Base-by-base conservation (phyloP, 1,140 invertebrate genomes). In the Aphaenogaster floridana region DNA sequence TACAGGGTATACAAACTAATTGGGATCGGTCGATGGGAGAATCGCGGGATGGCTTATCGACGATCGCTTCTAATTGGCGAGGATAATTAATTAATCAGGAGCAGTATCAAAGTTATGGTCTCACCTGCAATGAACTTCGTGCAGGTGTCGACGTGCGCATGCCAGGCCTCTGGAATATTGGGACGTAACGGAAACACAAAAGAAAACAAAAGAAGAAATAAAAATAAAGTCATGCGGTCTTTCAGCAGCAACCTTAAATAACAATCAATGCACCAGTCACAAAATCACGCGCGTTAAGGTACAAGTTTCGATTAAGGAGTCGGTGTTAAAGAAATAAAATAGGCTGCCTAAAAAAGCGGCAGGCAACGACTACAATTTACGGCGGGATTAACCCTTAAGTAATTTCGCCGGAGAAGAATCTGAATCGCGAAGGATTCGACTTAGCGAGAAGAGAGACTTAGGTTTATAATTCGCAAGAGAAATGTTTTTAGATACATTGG, bases 111-210 rank as follows among this genome's bases (percentile, higher is more conserved):
- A 89, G 66, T 87, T 64, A 83, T 86, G 17, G 74, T 94, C 94
- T 95, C 94, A 95, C 95, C 95, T 95, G 95, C 92, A 94, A 71
- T 87, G 93, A 93, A 77, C 90, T 93, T 93, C 92, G 89, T 87
- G 91, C 93, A 93, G 94, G 93, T 93, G 94, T 92, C 36, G 92
- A 88, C 77, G 91, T 91, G 86, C 92, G 93, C 74, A 94, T 92
- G 91, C 92, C 92, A 85, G 93, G 66, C 91, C 91, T 94, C 94
- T 95, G 94, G 89, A 95, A 95, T 92, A 88, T 93, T 76, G 92
- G 88, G 66, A 91, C 91, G 91, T 84, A 91, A 93, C 89, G 92
- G 92, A 90, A 83, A 86, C 64, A 87, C 87, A 79, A 90, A 28
- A 66, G 15, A 84, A 50, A 21, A 66, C 15, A 66, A 42, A 59